A percentile compares a stretch with the other conserved stretches of the same genome.
Conservation (phyloP, 2,113 vertebrate genomes). For the Tonatia bakeri region DNA sequence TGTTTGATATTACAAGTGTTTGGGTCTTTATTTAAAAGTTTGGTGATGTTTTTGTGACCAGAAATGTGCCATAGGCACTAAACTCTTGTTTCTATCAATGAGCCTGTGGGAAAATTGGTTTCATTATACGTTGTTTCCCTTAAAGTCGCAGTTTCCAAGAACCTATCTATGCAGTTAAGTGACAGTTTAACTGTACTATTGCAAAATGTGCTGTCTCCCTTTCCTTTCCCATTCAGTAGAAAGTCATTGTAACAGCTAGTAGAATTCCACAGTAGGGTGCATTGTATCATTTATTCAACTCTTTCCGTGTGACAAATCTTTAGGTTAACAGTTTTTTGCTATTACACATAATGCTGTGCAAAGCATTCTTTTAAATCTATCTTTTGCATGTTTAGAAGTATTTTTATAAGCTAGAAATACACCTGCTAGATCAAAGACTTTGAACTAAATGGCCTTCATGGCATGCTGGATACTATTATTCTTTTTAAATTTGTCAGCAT, state of each 20-base stretch:
- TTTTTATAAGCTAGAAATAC: constrained; percentile 27
- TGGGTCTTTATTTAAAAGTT: neutral
- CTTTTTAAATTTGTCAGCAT: neutral
- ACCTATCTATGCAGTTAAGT: neutral
- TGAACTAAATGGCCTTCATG: neutral
- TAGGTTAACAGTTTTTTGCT: neutral
- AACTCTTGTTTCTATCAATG: neutral
- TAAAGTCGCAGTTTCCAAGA: neutral
- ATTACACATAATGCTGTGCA: neutral
- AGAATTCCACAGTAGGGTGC: neutral
- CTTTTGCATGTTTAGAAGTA: neutral
- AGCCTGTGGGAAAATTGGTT: neutral
- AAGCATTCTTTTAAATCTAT: neutral
- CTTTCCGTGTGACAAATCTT: neutral
- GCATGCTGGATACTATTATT: neutral
- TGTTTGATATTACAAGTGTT: neutral
- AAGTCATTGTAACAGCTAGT: neutral
- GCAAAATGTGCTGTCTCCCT: neutral
- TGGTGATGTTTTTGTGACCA: neutral
- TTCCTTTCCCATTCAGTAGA: neutral
- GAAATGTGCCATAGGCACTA: neutral
- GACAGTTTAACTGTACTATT: neutral
- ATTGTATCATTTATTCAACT: neutral
- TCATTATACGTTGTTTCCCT: neutral
- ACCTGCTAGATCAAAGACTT: neutral